Conservation (phyloP, 2,888 invertebrate genomes). For the Leptopterna dolabrata region DNA sequence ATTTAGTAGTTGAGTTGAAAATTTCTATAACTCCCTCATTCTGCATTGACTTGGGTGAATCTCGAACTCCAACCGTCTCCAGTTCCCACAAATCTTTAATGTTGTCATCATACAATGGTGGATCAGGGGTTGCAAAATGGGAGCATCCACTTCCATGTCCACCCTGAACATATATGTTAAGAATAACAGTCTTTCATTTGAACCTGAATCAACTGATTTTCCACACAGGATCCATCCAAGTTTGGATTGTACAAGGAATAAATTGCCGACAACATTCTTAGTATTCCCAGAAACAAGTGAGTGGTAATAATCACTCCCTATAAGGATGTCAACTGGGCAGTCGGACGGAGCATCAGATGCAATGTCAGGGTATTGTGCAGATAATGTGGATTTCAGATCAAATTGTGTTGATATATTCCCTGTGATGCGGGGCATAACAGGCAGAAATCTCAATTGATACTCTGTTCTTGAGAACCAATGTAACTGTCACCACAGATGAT, state of each 20-base stretch:
- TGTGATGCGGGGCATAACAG: background rate
- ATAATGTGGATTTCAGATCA: background rate
- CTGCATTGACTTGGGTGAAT: background rate
- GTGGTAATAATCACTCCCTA: conserved; percentile 21
- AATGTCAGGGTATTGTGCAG: background rate
- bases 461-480: background rate
- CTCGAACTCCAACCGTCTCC: conserved; percentile 12
- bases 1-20: conserved; percentile 3
- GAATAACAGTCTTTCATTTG: background rate
- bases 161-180: background rate
- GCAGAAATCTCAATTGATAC: background rate
- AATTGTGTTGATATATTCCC: background rate
- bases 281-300: background rate
- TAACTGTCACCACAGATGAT: background rate
- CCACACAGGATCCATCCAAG: conserved; percentile 32
- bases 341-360: background rate
- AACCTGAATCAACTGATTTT: background rate
- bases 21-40: background rate
- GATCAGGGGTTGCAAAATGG: background rate
- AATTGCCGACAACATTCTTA: background rate
- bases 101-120: background rate
- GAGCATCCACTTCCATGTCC: background rate
- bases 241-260: background rate
- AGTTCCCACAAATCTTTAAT: conserved; percentile 17
- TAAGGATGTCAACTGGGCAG: background rate